These are phyloP conservation scores for Mythimna pallens DNA, from an alignment of 2,888 invertebrate species.

Conservation along the genomic window DNA sequence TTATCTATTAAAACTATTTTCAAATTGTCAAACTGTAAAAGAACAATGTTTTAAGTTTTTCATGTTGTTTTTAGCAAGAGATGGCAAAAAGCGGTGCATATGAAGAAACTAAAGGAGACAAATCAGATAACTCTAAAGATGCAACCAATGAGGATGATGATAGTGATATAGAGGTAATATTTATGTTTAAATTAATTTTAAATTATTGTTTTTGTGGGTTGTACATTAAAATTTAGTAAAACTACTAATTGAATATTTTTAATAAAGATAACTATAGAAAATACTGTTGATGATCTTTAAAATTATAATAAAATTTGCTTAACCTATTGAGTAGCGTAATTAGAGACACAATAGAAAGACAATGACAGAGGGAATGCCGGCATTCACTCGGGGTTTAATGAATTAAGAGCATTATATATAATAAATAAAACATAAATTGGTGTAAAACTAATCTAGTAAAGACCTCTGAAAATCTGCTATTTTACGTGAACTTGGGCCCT, in stretches of 20 bases:
- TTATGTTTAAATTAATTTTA: neutral
- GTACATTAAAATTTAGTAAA: neutral
- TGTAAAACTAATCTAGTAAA: too few relatives aligned
- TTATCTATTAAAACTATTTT: neutral
- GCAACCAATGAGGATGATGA: constrained; percentile 80
- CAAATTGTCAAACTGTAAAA: neutral
- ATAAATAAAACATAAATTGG: too few relatives aligned
- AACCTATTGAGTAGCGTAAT: too few relatives aligned
- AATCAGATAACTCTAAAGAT: constrained; percentile 63
- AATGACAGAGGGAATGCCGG: too few relatives aligned
- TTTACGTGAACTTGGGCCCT: too few relatives aligned
- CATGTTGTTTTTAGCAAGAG: constrained; percentile 85
- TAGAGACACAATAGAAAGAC: too few relatives aligned
- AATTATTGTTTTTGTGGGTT: neutral
- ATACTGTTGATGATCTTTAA: too few relatives aligned
- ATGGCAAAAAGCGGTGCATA: constrained; percentile 88
- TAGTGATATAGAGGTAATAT: constrained; percentile 88
- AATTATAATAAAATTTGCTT: too few relatives aligned
- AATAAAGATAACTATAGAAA: too few relatives aligned
- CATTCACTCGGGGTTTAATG: too few relatives aligned
- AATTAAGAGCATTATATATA: too few relatives aligned
- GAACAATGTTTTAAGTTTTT: neutral
- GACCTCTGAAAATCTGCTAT: too few relatives aligned
- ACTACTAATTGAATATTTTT: neutral
- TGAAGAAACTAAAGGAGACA: constrained; percentile 72